Conservation (phyloP, 2,888 invertebrate species). For the Cynaeus angustus region DNA sequence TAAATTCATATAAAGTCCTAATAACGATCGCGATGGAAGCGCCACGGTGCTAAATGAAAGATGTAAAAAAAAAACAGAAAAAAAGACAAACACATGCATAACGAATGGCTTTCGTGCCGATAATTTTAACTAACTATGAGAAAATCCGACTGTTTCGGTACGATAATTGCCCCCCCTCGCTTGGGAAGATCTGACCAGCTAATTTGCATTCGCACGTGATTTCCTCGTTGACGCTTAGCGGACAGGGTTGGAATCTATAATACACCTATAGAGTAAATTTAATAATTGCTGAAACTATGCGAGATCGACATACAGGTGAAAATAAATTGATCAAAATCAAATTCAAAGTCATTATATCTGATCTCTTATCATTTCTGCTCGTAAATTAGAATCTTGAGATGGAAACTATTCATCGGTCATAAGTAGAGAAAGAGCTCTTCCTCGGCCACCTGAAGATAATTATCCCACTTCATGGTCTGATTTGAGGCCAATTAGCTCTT, state of each 20-base stretch:
- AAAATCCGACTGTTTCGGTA: constrained; percentile 43
- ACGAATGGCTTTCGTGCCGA: constrained; percentile 35
- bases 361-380: no score
- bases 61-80: neutral
- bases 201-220: constrained; percentile 50
- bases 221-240: constrained; percentile 28
- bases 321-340: no score
- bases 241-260: constrained; percentile 6
- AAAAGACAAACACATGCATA: constrained; percentile 8
- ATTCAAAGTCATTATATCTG: no score
- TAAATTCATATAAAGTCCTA: constrained; percentile 55
- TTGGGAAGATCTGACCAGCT: constrained; percentile 29
- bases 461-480: no score
- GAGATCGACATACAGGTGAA: no score
- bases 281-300: neutral
- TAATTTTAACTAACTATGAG: constrained; percentile 48
- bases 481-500: no score
- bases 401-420: no score
- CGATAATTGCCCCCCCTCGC: constrained; percentile 44
- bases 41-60: constrained; percentile 1
- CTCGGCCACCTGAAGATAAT: no score
- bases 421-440: no score
- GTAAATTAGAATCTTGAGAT: no score
- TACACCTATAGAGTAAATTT: constrained; percentile 2
- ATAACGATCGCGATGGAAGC: constrained; percentile 50